Percentiles rank a stretch among this genome's conserved stretches.
Evolutionary conservation across 2,888 invertebrate species (phyloP).

Genomic region (Xestia xanthographa): DNA sequence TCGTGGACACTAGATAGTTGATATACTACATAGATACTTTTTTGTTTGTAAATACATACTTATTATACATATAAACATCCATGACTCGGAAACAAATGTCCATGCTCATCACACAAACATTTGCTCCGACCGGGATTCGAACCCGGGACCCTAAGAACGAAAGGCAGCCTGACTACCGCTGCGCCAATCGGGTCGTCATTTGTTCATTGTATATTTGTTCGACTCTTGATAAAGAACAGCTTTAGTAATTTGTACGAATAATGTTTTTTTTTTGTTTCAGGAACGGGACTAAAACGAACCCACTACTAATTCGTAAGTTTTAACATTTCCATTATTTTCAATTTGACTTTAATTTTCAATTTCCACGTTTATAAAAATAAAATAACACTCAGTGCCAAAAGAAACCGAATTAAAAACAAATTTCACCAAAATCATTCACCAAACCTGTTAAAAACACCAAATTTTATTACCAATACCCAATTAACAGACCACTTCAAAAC

Average conservation of each 20-base stretch:
- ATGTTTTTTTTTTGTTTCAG: slow-evolving; percentile 40
- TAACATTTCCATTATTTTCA: background rate
- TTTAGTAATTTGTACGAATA: background rate
- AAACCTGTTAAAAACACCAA: background rate
- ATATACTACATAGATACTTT: too few relatives aligned
- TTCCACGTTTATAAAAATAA: background rate
- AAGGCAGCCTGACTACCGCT: too few relatives aligned
- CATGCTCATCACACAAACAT: too few relatives aligned
- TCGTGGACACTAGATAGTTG: too few relatives aligned
- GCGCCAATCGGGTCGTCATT: too few relatives aligned
- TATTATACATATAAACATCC: too few relatives aligned
- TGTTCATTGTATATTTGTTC: too few relatives aligned
- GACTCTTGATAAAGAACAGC: too few relatives aligned
- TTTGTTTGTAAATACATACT: too few relatives aligned
- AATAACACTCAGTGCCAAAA: background rate
- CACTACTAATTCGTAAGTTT: slow-evolving; percentile 32
- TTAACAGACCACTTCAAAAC: slow-evolving; percentile 1
- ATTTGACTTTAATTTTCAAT: background rate
- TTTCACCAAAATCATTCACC: slow-evolving; percentile 11
- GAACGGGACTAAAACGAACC: background rate
- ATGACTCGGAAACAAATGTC: too few relatives aligned
- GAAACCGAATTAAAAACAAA: slow-evolving; percentile 4
- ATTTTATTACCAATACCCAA: slow-evolving; percentile 27
- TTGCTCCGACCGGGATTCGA: too few relatives aligned
- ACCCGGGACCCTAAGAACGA: too few relatives aligned